A percentile compares a stretch with the other conserved stretches of the same genome.
Conservation (phyloP, 2,888 invertebrate species). For the Ophion ellenae region DNA sequence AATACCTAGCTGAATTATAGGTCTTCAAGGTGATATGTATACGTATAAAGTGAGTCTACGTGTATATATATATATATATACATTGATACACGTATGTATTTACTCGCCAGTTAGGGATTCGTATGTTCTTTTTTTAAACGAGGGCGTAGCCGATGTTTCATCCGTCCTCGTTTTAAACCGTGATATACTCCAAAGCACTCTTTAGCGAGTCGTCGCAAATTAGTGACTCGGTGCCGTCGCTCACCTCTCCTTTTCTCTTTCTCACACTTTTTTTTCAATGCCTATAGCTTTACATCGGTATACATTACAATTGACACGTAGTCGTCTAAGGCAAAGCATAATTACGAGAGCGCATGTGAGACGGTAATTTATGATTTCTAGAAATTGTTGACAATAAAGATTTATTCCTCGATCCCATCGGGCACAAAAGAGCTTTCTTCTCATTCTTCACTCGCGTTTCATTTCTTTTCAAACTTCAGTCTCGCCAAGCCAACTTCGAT, state of each 20-base stretch:
- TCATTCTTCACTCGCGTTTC: neutral
- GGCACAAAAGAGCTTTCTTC: neutral
- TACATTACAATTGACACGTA: neutral
- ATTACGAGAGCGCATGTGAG: neutral
- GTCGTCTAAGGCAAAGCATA: neutral
- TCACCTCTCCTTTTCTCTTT: neutral
- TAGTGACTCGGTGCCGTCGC: constrained; percentile 52
- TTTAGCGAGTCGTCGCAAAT: constrained; percentile 62
- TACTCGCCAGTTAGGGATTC: constrained; percentile 22
- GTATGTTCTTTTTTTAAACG: constrained; percentile 52
- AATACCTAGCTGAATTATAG: neutral
- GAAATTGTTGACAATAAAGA: neutral
- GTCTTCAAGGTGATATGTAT: neutral
- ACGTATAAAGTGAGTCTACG: neutral
- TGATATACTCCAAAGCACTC: constrained; percentile 50
- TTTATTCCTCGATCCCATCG: neutral
- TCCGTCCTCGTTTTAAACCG: constrained; percentile 53
- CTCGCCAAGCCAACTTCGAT: no score
- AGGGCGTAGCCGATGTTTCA: constrained; percentile 60
- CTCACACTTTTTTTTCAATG: constrained; percentile 1
- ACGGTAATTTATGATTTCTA: neutral
- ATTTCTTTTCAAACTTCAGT: neutral
- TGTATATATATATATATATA: constrained; percentile 5
- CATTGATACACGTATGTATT: constrained; percentile 21
- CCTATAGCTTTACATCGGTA: neutral